phyloP scores from a whole-genome alignment of 1,140 invertebrate species.

The Pseudomyrmex sp. region DNA sequence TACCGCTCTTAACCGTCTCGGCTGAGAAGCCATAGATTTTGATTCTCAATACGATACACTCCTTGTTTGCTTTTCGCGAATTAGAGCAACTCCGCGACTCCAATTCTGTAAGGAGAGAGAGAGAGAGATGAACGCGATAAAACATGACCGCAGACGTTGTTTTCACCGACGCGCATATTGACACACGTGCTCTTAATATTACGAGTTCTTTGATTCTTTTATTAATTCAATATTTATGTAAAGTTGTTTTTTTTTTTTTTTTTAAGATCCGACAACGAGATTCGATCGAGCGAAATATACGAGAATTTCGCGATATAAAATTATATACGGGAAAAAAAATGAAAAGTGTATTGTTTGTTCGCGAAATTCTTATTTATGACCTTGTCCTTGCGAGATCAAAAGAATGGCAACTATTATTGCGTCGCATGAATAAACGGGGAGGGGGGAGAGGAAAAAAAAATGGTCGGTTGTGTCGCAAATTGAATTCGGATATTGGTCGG shows the following conservation, averaged over 20 bases:
- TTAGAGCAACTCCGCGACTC: slow-evolving; percentile 1
- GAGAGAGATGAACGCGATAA: slow-evolving; percentile 26
- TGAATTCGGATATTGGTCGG: slow-evolving; percentile 57
- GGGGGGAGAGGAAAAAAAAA: not conserved
- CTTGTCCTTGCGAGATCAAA: slow-evolving; percentile 7
- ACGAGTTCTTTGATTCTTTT: no score
- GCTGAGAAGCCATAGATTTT: slow-evolving; percentile 28
- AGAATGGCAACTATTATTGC: slow-evolving; percentile 7
- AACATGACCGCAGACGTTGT: slow-evolving; percentile 17
- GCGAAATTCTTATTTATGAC: not conserved
- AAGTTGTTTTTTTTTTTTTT: not conserved
- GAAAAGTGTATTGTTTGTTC: not conserved
- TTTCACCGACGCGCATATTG: slow-evolving; percentile 12
- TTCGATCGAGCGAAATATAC: not conserved
- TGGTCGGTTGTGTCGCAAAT: slow-evolving; percentile 30
- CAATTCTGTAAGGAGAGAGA: not conserved
- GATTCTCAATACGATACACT: slow-evolving; percentile 44
- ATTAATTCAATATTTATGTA: no score
- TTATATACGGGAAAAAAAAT: not conserved
- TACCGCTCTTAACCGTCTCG: slow-evolving; percentile 46
- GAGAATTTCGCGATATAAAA: not conserved
- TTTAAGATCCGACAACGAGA: no score
- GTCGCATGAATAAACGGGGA: slow-evolving; percentile 11
- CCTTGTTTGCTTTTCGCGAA: slow-evolving; percentile 33
- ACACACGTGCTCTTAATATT: not conserved